phyloP scores from a whole-genome alignment of 92 coral and sea anemone genomes.

The Phenganax subtilis region DNA sequence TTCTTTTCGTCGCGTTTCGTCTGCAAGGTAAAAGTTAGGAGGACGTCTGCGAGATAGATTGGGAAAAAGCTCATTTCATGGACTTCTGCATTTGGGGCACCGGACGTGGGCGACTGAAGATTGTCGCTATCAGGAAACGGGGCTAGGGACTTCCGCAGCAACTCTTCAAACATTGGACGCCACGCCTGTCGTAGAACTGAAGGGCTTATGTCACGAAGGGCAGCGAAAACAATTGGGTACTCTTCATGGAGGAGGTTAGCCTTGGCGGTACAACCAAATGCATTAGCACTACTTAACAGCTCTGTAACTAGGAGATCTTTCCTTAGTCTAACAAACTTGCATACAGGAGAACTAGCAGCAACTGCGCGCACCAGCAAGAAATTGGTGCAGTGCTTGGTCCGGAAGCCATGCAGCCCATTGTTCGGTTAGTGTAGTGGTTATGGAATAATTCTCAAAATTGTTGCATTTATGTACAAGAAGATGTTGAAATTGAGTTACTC shows the following conservation, averaged over 20 bases:
- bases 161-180: conserved; percentile 16
- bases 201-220: neutral
- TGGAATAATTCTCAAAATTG: neutral
- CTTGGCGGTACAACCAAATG: neutral
- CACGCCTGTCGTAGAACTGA: neutral
- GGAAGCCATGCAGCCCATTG: conserved; percentile 59
- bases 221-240: conserved; percentile 1
- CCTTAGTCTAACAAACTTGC: neutral
- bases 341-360: conserved; percentile 14
- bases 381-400: conserved; percentile 78
- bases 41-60: neutral
- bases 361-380: conserved; percentile 27
- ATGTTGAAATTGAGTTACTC: no score
- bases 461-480: no score
- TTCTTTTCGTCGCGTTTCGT: neutral
- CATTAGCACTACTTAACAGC: neutral
- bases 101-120: no score
- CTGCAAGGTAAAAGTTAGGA: neutral
- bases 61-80: no score
- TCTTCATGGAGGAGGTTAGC: neutral
- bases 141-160: neutral
- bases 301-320: neutral
- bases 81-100: no score
- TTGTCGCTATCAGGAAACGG: neutral
- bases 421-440: conserved; percentile 50